Evolutionary conservation across 2,797 vertebrate species (phyloP), one percentile per base, ranked within the genome.

Genomic region (Xyrichtys novacula): DNA sequence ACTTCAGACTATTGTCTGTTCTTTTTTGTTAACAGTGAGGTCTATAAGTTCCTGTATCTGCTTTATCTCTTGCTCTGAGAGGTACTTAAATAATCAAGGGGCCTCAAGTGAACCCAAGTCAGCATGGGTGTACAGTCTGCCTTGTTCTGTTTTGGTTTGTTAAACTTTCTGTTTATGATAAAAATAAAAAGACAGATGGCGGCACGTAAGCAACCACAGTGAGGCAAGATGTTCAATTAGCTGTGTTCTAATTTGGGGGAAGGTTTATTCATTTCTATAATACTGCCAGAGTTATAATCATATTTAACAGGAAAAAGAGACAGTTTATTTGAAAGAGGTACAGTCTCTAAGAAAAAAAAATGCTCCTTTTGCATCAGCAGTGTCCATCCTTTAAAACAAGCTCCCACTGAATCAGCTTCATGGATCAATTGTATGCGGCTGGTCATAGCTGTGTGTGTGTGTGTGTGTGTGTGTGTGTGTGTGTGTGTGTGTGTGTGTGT

Each of bases 181-280:
- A 49, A 78, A 81, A 81, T 54, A 73, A 67, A 60, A 47, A 39
- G 53, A 67, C 61, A 63, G 57, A 73, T 71, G 63, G 69, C 38
- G 46, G 38, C 34, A 25, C 15, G 53, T 59, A 58, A 68, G 38
- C 36, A 71, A 54, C 29, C 65, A 49, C n/a, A 25, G 34, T 15
- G 26, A 25, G 9, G 16, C 48, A 48, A 65, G 22, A 48, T 68
- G 47, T 65, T 75, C 43, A 31, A 62, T 61, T 25, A 44, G 55
- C 46, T 56, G 63, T 59, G 22, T 56, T 70, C 63, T 62, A n/a
- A 36, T 62, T 67, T 57, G 34, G n/a, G 12, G 34, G n/a, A 9
- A 0, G 7, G 2, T 61, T 38, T 22, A 63, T 64, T 64, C 39
- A 36, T 22, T 22, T 6, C 0, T 2, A 32, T 58, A 32, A 32